Percentiles rank a stretch among this genome's conserved stretches.
These are phyloP conservation scores for Parelbella ahira DNA, from an alignment of 2,888 invertebrate genomes.

Conservation along the genomic window DNA sequence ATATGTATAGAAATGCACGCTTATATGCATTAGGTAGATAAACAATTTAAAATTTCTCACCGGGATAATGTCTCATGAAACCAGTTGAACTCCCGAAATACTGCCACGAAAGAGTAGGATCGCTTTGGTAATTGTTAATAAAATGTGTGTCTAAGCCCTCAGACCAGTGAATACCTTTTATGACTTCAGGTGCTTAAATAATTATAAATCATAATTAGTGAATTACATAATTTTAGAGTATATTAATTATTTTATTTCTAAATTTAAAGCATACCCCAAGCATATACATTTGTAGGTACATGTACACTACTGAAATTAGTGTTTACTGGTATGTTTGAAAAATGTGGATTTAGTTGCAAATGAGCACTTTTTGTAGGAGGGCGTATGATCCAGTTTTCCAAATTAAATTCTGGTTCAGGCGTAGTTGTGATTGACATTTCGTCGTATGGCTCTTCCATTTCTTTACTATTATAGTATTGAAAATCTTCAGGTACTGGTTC, in stretches of 20 bases:
- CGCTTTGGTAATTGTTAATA: conserved; percentile 90
- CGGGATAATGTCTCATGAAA: conserved; percentile 98
- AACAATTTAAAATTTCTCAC: no score
- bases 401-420: conserved; percentile 76
- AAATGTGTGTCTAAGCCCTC: conserved; percentile 94
- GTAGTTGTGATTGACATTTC: conserved; percentile 69
- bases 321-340: conserved; percentile 89
- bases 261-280: conserved; percentile 82
- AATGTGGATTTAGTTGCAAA: conserved; percentile 85
- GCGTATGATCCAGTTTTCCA: conserved; percentile 75
- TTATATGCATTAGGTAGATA: no score
- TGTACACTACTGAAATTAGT: conserved; percentile 93
- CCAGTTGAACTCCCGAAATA: conserved; percentile 98
- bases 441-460: conserved; percentile 81
- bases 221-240: no score
- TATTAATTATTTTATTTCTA: no score
- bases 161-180: conserved; percentile 97
- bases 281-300: conserved; percentile 97
- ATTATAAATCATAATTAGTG: no score
- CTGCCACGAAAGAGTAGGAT: conserved; percentile 97
- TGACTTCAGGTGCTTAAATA: conserved; percentile 87
- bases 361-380: conserved; percentile 83
- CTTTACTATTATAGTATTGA: conserved; percentile 86
- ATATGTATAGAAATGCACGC: no score
- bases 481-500: conserved; percentile 81